These are phyloP conservation scores for Schizothorax lantsangensis DNA, from an alignment of 2,797 vertebrate genomes.

Conservation along the genomic window DNA sequence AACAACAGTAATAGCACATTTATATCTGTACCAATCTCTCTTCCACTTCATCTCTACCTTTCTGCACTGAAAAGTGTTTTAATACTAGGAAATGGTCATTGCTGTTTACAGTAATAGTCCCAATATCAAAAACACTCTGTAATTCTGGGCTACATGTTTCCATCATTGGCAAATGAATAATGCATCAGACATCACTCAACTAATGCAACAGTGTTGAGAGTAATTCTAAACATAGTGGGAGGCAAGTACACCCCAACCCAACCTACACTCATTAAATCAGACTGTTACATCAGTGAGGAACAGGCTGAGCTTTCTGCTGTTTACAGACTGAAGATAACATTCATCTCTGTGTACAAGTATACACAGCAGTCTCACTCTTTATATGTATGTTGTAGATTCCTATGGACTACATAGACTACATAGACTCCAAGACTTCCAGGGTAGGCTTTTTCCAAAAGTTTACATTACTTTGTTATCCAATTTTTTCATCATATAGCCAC, in stretches of 20 bases:
- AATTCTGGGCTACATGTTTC: constrained; percentile 60
- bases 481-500: neutral
- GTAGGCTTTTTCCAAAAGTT: neutral
- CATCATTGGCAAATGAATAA: constrained; percentile 67
- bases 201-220: constrained; percentile 52
- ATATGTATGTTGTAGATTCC: neutral
- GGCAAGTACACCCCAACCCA: constrained; percentile 38
- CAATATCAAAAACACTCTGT: constrained; percentile 43
- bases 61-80: constrained; percentile 19
- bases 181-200: constrained; percentile 58
- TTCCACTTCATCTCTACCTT: neutral
- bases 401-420: neutral
- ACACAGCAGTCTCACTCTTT: neutral
- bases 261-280: constrained; percentile 43
- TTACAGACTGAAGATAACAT: constrained; percentile 3
- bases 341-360: neutral
- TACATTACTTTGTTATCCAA: neutral
- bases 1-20: neutral
- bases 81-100: constrained; percentile 14
- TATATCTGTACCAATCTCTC: neutral
- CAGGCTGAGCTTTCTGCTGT: constrained; percentile 25
- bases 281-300: constrained; percentile 26
- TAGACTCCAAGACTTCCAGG: neutral
- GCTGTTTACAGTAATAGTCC: constrained; percentile 52
- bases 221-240: constrained; percentile 47